Evolutionary conservation across 1,140 invertebrate species (phyloP).

Genomic region (Globodera ellingtonae): DNA sequence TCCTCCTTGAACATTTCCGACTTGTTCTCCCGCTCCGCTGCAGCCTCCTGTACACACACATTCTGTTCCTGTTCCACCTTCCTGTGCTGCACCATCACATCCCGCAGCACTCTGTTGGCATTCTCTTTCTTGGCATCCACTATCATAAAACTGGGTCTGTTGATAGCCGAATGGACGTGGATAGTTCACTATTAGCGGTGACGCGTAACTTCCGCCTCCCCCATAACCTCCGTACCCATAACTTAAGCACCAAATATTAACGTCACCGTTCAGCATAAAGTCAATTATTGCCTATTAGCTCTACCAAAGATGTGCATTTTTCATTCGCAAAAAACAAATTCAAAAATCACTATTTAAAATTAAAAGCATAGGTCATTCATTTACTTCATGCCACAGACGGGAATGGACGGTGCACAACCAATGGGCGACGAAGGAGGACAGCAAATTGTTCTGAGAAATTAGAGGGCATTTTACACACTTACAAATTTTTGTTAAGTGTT

Average conservation of each 20-base stretch:
- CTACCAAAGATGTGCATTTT: no score
- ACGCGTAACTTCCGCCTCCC: conserved; percentile 16
- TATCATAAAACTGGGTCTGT: conserved; percentile 2
- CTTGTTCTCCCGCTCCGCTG: background rate
- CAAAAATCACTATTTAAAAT: background rate
- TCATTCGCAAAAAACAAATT: background rate
- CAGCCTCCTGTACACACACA: background rate
- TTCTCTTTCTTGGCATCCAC: background rate
- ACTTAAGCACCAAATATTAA: background rate
- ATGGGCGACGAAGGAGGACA: conserved; percentile 23
- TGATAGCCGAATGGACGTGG: conserved; percentile 29
- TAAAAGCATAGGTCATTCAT: no score
- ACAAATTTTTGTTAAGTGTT: no score
- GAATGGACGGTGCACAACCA: conserved; percentile 25
- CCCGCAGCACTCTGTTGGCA: background rate
- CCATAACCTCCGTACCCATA: conserved; percentile 6
- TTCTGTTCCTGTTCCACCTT: background rate
- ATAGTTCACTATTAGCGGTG: conserved; percentile 10
- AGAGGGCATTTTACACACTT: background rate
- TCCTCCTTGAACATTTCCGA: background rate
- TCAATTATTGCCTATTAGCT: no score
- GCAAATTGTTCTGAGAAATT: conserved; percentile 20
- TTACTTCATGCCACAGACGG: conserved; percentile 11
- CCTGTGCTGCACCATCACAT: background rate
- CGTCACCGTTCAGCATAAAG: no score